Base-by-base conservation (phyloP, 2,888 invertebrate genomes). In the Macropis europaea region DNA sequence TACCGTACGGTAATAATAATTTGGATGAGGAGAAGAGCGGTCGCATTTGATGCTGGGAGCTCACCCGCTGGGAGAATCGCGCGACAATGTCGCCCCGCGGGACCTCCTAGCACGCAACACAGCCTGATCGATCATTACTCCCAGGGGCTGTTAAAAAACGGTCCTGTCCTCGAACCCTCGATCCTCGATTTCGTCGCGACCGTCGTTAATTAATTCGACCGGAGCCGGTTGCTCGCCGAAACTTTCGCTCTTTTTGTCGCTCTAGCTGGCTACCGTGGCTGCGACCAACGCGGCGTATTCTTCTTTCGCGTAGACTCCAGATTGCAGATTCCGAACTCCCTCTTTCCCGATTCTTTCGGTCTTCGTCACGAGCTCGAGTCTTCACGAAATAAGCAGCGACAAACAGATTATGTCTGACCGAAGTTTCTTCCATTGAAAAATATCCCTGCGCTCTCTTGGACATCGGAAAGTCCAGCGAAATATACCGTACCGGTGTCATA, bases 21-120 rank as follows among this genome's bases (percentile, higher is more conserved):
- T 82, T 77, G 77, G 74, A 63, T 54, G 77, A 67, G 59, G 77
- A 77, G 24, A 30, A 74, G 74, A 76, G 76, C 80, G 83, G 81
- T 73, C 66, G 79, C 54, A 61, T 83, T 84, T 82, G 84, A 83
- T 76, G 81, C 79, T 64, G 56, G 50, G 32, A 53, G 74, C 62
- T 70, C 81, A 72, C 85, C 84, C 68, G 84, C 84, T 84, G 85
- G 59, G 85, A 61, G 75, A 73, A 77, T 77, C 81, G 82, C 77
- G 81, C 84, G 82, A 85, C 85, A 83, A 80, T 83, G 77, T 83
- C 70, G 75, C 76, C 71, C 50, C 67, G 50, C 19, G 56, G 75
- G 84, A 83, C 84, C 83, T 83, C 81, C 82, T 81, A 82, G 73
- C 73, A 82, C 70, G 84, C 77, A 61, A 71, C 56, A 63, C 47